A percentile compares a stretch with the other conserved stretches of the same genome.
Conservation (phyloP, 2,113 vertebrate genomes). For the Zeus faber region DNA sequence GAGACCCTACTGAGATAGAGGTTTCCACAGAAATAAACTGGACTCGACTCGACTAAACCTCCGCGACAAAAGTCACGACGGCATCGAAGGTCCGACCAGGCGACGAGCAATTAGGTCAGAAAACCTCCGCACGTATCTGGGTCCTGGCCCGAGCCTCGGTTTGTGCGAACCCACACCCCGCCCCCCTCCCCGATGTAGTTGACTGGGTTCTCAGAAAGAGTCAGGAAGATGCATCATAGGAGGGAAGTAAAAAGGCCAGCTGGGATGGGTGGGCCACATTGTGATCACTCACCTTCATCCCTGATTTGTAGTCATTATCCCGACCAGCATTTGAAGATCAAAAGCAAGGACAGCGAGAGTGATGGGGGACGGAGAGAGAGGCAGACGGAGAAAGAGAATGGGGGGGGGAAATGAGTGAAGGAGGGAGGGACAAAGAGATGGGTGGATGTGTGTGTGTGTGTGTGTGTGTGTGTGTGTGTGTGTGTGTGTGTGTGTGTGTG, state of each 20-base stretch:
- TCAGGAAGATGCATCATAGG: constrained; percentile 70
- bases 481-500: no score
- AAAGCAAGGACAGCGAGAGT: constrained; percentile 78
- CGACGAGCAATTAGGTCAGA: no score
- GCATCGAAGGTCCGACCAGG: no score
- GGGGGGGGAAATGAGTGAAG: constrained; percentile 56
- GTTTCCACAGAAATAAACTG: no score
- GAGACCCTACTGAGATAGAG: no score
- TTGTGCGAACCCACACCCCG: constrained; percentile 18
- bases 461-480: constrained; percentile 30
- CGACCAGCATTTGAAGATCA: constrained; percentile 82
- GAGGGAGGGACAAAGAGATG: constrained; percentile 61
- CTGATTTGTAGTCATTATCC: constrained; percentile 86
- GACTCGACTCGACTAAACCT: no score
- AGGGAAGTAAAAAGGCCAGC: constrained; percentile 75
- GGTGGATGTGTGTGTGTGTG: constrained; percentile 36
- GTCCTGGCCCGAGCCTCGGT: neutral
- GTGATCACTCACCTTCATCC: constrained; percentile 85
- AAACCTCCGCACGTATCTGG: no score
- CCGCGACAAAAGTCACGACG: no score
- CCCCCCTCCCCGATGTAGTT: constrained; percentile 57
- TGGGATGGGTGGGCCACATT: constrained; percentile 78
- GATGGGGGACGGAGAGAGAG: constrained; percentile 70
- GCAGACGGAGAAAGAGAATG: constrained; percentile 53
- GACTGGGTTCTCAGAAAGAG: constrained; percentile 62